Evolutionary conservation across 2,113 vertebrate genomes (phyloP).

Genomic region (Pygoscelis antarcticus): DNA sequence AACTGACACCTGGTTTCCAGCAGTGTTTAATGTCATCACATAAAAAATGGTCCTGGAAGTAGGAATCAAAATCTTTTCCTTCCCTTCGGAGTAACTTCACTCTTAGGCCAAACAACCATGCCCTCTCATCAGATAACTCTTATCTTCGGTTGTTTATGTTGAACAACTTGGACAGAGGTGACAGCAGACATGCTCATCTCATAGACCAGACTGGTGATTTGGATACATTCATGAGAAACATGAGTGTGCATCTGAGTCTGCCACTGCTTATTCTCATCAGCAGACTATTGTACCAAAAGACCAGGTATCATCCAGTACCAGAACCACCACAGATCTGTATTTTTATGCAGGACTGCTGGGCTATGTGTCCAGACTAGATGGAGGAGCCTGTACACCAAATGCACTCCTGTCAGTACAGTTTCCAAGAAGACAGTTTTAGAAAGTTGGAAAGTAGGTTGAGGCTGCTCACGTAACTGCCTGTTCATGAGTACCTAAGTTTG

Average conservation of each 20-base stretch:
- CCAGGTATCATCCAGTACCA: not conserved
- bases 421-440: not conserved
- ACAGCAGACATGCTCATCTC: not conserved
- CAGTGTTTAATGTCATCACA: not conserved
- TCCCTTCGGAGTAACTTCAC: not conserved
- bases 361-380: not conserved
- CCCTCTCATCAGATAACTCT: not conserved
- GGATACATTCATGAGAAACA: not conserved
- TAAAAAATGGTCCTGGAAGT: not conserved
- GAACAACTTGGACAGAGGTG: not conserved
- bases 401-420: not conserved
- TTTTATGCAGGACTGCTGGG: not conserved
- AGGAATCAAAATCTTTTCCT: not conserved
- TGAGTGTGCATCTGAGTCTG: not conserved
- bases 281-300: not conserved
- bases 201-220: not conserved
- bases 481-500: not conserved
- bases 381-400: not conserved
- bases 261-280: not conserved
- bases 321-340: not conserved
- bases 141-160: not conserved
- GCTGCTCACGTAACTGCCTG: not conserved
- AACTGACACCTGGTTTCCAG: not conserved
- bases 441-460: not conserved
- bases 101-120: not conserved